A percentile compares a stretch with the other conserved stretches of the same genome.
phyloP scores from a whole-genome alignment of 2,888 invertebrate genomes.

The Drosophila algonquin region DNA sequence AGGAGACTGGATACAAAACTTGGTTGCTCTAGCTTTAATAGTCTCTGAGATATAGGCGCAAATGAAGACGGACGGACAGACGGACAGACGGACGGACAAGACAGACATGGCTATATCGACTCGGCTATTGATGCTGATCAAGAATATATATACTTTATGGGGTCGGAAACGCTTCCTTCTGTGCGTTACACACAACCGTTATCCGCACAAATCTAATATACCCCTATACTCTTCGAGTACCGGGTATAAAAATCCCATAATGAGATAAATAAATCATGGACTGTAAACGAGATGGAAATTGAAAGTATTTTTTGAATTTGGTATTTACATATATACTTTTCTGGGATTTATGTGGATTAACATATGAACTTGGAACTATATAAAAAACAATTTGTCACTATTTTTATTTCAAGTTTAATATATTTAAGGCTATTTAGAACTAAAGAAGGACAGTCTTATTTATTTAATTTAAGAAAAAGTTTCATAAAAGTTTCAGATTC shows the following conservation, averaged over 20 bases:
- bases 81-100: too few species aligned
- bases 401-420: background rate
- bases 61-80: too few species aligned
- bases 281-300: conserved; percentile 16
- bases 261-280: conserved; percentile 30
- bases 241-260: conserved; percentile 39
- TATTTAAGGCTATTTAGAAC: background rate
- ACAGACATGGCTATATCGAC: too few species aligned
- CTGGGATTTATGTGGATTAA: background rate
- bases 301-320: conserved; percentile 24
- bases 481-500: background rate
- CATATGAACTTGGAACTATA: conserved; percentile 5
- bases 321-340: conserved; percentile 10
- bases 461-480: background rate
- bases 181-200: too few species aligned
- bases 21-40: too few species aligned
- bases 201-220: too few species aligned
- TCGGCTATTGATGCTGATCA: too few species aligned
- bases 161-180: too few species aligned
- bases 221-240: too few species aligned
- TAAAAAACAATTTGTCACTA: background rate
- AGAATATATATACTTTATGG: too few species aligned
- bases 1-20: too few species aligned
- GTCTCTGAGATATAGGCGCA: too few species aligned
- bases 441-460: background rate